phyloP scores from a whole-genome alignment of 2,113 vertebrate species.

The Sinocyclocheilus anshuiensis region DNA sequence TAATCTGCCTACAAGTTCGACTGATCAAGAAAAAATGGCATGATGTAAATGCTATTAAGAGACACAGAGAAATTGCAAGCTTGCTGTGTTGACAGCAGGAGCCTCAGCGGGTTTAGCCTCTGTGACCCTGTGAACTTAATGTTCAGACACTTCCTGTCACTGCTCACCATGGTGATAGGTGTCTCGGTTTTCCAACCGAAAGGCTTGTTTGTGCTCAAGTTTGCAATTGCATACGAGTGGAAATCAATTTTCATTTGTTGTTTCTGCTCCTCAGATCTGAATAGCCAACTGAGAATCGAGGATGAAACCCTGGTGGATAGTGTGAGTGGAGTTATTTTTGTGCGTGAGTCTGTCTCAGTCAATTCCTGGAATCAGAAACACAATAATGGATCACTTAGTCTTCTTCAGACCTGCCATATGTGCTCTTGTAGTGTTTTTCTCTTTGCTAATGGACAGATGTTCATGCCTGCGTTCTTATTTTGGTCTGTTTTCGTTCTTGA shows the following conservation, averaged over 20 bases:
- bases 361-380: constrained; percentile 5
- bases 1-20: neutral
- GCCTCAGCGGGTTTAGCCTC: constrained; percentile 24
- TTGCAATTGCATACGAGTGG: neutral
- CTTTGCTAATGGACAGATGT: neutral
- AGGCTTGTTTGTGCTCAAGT: constrained; percentile 33
- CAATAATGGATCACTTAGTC: constrained; percentile 28
- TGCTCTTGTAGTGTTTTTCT: neutral
- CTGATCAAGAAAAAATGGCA: neutral
- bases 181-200: constrained; percentile 64
- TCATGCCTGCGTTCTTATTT: neutral
- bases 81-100: neutral
- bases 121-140: constrained; percentile 22
- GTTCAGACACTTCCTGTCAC: constrained; percentile 54
- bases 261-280: constrained; percentile 59
- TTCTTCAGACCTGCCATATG: neutral
- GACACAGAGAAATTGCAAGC: neutral
- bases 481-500: constrained; percentile 13
- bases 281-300: constrained; percentile 46
- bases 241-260: constrained; percentile 27
- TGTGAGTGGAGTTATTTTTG: constrained; percentile 64
- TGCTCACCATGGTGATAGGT: constrained; percentile 68
- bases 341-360: constrained; percentile 17
- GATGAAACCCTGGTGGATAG: constrained; percentile 61
- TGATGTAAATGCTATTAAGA: neutral